phyloP scores from a whole-genome alignment of 2,113 vertebrate genomes.

The Galeopterus variegatus region DNA sequence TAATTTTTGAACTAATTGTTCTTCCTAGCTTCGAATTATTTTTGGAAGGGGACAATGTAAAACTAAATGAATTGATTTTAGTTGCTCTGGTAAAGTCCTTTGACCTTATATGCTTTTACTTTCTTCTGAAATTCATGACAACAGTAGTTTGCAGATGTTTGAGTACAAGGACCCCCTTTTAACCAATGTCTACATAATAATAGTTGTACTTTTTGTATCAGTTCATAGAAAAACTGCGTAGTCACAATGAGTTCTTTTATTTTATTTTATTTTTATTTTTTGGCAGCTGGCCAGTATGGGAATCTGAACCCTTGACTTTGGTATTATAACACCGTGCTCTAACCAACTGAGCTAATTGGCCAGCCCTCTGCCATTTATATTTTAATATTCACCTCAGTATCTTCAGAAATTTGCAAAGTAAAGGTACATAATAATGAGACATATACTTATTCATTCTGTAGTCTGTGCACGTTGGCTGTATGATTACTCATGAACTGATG shows the following conservation, averaged over 20 bases:
- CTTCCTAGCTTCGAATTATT: not conserved
- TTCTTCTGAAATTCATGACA: constrained; percentile 47
- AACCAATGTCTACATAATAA: not conserved
- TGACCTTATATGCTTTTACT: constrained; percentile 2
- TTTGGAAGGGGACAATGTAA: constrained; percentile 18
- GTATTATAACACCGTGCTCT: too few relatives aligned
- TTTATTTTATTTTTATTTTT: too few relatives aligned
- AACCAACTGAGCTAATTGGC: too few relatives aligned
- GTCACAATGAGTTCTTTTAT: not conserved
- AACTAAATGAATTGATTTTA: constrained; percentile 1
- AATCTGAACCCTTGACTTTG: too few relatives aligned
- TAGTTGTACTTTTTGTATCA: not conserved
- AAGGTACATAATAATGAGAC: not conserved
- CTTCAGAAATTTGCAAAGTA: constrained; percentile 38
- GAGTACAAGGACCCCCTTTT: constrained; percentile 2
- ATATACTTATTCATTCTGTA: not conserved
- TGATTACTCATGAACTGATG: not conserved
- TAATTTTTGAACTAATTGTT: not conserved
- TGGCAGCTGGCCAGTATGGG: too few relatives aligned
- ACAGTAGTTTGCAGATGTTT: constrained; percentile 35
- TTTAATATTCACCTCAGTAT: not conserved
- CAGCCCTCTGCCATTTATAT: not conserved
- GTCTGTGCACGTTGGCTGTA: not conserved
- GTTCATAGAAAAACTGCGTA: not conserved
- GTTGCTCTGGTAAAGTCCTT: constrained; percentile 14